A percentile compares a stretch with the other conserved stretches of the same genome.
These are phyloP conservation scores for Podotricha telesiphe DNA, from an alignment of 2,888 invertebrate genomes.

Conservation along the genomic window DNA sequence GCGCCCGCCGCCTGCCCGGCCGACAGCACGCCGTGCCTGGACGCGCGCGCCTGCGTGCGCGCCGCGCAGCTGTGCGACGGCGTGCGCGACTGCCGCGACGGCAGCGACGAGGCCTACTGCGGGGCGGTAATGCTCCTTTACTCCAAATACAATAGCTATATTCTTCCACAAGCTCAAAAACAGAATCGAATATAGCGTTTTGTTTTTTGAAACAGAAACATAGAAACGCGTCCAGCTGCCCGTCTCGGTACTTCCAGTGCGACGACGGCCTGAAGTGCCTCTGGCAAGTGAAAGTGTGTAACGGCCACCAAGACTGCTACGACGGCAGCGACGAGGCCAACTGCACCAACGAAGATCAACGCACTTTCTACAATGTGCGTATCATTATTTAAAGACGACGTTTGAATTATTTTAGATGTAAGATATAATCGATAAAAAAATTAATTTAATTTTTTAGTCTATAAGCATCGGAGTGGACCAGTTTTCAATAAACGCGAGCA, in stretches of 20 bases:
- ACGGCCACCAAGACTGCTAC: constrained; percentile 87
- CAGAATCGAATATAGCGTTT: too few species aligned
- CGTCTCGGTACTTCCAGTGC: constrained; percentile 62
- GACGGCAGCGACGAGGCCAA: constrained; percentile 90
- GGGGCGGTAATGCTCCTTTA: constrained; percentile 40
- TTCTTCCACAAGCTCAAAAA: too few species aligned
- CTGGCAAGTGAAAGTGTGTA: constrained; percentile 85
- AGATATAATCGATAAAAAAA: too few species aligned
- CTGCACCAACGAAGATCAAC: constrained; percentile 73
- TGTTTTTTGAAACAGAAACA: constrained; percentile 38
- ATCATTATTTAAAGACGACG: constrained; percentile 43
- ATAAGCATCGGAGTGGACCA: constrained; percentile 86
- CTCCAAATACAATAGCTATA: too few species aligned
- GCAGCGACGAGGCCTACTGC: constrained; percentile 87
- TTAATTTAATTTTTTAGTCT: constrained; percentile 59
- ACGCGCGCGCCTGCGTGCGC: constrained; percentile 86
- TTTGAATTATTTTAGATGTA: too few species aligned
- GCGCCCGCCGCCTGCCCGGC: constrained; percentile 67
- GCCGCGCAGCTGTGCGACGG: constrained; percentile 90
- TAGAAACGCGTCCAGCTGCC: constrained; percentile 51
- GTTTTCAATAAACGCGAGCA: constrained; percentile 84
- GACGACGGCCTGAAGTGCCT: constrained; percentile 81
- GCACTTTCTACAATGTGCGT: constrained; percentile 25
- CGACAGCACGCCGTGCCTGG: constrained; percentile 85
- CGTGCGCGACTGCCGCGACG: constrained; percentile 74